Base-by-base conservation (phyloP, 1,140 invertebrate species). In the Dermatophagoides farinae region DNA sequence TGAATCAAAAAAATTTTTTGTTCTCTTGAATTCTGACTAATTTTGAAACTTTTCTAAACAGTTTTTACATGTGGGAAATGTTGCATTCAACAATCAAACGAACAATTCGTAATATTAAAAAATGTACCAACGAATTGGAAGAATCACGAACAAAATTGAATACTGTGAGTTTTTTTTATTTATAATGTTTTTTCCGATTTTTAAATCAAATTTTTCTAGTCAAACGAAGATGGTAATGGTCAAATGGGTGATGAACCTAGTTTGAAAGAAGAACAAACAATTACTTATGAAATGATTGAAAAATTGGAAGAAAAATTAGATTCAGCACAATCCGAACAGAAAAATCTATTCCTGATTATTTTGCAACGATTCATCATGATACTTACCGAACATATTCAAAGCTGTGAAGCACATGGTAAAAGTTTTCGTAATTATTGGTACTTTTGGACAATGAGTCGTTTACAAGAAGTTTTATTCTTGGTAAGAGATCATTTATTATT, bases 341-440 rank as follows among this genome's bases (percentile, higher is more conserved):
- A 97, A 73, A 89, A 92, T 73, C 75, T 97, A 20, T 97, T 97
- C 69, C 79, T 97, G 11, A 95, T 97, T 70, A 88, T 97, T 67
- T 96, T 97, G 72, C 90, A 96, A 41, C 49, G 52, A 43, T 97
- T 98, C 73, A 97, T 97, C 63, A 96, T 97, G 85, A 89, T 95
- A 65, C 76, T 98, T 51, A 93, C 90, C 0, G 92, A 97, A 73
- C 91, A 97, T 77, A 78, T 97, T 64, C 85, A 90, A 38, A 77
- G 83, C 41, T 90, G 86, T 71, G 91, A 97, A 71, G 88, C 88
- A 5, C 88, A 96, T 73, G 86, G 84, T 18, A 79, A 83, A 64
- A 88, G 93, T 71, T 90, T 85, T 68, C 86, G 88, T 70, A 95
- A 88, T n/a, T 80, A 85, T 70, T 96, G 92, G 89, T 97, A 95